phyloP scores from a whole-genome alignment of 2,113 vertebrate genomes.

The Anthoscopus minutus region DNA sequence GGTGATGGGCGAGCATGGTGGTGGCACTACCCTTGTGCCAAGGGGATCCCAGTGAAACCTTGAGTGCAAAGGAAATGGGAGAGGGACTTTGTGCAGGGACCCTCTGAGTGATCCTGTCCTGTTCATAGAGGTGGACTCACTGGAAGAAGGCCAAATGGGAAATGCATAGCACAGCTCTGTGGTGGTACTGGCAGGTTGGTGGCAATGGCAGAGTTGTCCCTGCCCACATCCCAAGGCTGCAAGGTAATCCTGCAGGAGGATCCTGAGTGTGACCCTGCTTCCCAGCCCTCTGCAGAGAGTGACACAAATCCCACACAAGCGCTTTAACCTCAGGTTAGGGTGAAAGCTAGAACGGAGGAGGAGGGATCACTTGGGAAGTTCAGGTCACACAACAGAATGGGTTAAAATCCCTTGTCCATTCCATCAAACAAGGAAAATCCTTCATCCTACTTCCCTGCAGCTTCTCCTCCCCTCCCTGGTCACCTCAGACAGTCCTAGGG shows the following conservation, averaged over 20 bases:
- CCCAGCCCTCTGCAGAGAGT: background rate
- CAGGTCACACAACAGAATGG: background rate
- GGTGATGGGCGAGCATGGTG: background rate
- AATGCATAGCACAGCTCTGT: fast-evolving
- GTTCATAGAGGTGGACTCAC: fast-evolving
- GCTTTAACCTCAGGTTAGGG: constrained; percentile 5
- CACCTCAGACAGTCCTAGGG: background rate
- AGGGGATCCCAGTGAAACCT: background rate
- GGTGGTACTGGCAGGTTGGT: background rate
- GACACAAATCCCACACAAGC: background rate
- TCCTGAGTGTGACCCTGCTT: background rate
- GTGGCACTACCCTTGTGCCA: background rate
- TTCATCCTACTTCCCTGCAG: background rate
- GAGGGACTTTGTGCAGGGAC: background rate
- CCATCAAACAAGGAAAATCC: background rate
- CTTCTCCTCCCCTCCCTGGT: background rate
- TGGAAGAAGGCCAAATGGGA: background rate
- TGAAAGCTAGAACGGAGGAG: background rate
- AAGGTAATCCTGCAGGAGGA: background rate
- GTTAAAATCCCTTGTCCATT: background rate
- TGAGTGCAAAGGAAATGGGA: background rate
- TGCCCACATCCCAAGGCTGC: background rate
- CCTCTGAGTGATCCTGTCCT: background rate
- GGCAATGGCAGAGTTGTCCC: background rate
- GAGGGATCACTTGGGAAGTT: background rate